These are phyloP conservation scores for Leptogaster cylindrica DNA, from an alignment of 2,888 invertebrate genomes.

Conservation along the genomic window DNA sequence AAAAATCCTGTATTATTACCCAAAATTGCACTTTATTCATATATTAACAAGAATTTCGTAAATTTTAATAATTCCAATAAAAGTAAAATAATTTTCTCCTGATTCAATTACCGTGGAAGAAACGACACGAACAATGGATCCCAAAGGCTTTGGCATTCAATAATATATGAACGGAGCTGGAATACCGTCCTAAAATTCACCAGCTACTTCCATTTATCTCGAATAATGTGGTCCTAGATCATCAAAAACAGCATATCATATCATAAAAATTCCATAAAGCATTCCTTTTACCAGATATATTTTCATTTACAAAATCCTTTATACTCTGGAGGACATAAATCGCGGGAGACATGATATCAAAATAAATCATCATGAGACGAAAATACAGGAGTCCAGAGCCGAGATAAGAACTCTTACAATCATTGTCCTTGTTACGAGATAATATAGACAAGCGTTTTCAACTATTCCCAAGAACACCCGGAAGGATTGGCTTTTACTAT, in stretches of 20 bases:
- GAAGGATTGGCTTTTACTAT: no score
- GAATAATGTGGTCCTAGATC: slow-evolving; percentile 28
- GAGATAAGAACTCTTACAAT: no score
- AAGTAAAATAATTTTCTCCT: not conserved
- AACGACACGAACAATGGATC: not conserved
- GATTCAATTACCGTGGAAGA: not conserved
- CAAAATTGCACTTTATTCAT: no score
- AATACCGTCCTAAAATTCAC: slow-evolving; percentile 8
- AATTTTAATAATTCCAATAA: no score
- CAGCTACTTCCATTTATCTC: slow-evolving; percentile 26
- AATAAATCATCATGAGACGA: slow-evolving; percentile 25
- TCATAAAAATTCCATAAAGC: slow-evolving; percentile 37
- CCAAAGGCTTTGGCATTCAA: slow-evolving; percentile 15
- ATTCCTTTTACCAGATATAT: slow-evolving; percentile 30
- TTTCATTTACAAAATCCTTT: slow-evolving; percentile 22
- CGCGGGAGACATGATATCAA: slow-evolving; percentile 20
- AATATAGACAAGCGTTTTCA: no score
- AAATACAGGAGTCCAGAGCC: slow-evolving; percentile 12
- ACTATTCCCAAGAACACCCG: no score
- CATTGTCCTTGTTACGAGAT: no score
- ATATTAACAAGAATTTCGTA: no score
- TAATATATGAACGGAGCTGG: slow-evolving; percentile 16
- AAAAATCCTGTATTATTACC: no score
- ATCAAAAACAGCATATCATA: slow-evolving; percentile 14
- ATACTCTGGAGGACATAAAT: slow-evolving; percentile 21